These are phyloP conservation scores for Intellagama lesueurii DNA, from an alignment of 2,797 vertebrate genomes.

Conservation along the genomic window DNA sequence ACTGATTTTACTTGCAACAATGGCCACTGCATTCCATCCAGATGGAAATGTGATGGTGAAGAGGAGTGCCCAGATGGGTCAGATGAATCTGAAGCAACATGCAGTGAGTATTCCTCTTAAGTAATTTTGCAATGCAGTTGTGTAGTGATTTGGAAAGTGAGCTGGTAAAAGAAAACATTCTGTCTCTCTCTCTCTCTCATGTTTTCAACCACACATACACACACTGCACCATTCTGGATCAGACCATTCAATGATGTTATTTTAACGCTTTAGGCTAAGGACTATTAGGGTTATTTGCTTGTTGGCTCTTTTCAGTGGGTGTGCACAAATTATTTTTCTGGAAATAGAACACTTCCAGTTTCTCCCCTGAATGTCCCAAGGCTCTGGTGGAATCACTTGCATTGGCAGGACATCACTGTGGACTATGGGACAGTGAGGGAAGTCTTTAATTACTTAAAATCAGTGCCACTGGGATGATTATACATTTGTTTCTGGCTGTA, in stretches of 20 bases:
- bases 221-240: background rate
- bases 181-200: background rate
- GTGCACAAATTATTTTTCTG: background rate
- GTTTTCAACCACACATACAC: background rate
- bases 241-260: background rate
- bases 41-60: conserved; percentile 96
- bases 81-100: conserved; percentile 90
- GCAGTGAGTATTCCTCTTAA: conserved; percentile 86
- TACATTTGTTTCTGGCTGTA: background rate
- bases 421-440: no score
- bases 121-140: background rate
- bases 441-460: no score
- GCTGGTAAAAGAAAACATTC: background rate
- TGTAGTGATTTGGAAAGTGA: conserved; percentile 10
- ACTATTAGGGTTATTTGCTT: background rate
- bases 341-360: background rate
- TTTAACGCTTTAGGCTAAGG: background rate
- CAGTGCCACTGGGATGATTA: no score
- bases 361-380: no score
- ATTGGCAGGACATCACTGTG: no score
- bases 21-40: conserved; percentile 91
- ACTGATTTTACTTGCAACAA: conserved; percentile 94
- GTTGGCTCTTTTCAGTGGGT: background rate
- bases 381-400: no score
- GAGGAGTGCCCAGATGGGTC: conserved; percentile 93